These are phyloP conservation scores for Pygmarrhopalites habei DNA, from an alignment of 1,140 invertebrate genomes.

Conservation along the genomic window DNA sequence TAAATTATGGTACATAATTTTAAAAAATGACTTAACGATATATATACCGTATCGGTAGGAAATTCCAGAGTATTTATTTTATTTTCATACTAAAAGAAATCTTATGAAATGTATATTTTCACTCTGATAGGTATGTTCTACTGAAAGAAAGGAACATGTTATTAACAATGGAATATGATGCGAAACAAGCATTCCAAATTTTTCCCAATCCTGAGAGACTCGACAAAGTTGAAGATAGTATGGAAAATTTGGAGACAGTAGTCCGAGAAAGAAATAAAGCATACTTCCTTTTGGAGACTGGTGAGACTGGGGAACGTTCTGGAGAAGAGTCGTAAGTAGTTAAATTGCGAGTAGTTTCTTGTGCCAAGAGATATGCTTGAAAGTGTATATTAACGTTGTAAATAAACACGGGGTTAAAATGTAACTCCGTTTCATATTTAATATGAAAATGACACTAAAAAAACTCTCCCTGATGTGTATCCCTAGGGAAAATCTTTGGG, in stretches of 20 bases:
- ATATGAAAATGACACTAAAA: too few relatives aligned
- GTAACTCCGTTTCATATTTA: too few relatives aligned
- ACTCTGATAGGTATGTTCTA: slow-evolving; percentile 65
- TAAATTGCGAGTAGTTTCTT: slow-evolving; percentile 24
- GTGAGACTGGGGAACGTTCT: slow-evolving; percentile 69
- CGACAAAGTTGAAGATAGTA: slow-evolving; percentile 87
- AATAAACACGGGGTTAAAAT: too few relatives aligned
- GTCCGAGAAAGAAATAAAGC: slow-evolving; percentile 88
- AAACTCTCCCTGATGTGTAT: too few relatives aligned
- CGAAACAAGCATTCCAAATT: slow-evolving; percentile 56
- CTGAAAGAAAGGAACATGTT: slow-evolving; percentile 97
- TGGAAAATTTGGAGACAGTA: slow-evolving; percentile 88
- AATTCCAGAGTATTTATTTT: too few relatives aligned
- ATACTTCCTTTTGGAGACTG: slow-evolving; percentile 83
- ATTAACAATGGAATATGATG: slow-evolving; percentile 87
- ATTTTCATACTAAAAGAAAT: too few relatives aligned
- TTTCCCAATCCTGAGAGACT: slow-evolving; percentile 92
- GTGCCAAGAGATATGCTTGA: slow-evolving; percentile 23
- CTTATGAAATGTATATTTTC: too few relatives aligned
- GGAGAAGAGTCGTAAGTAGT: slow-evolving; percentile 39
- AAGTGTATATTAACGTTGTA: too few relatives aligned
- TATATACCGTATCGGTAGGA: too few relatives aligned
- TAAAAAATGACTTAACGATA: background rate
- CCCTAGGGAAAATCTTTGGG: too few relatives aligned
- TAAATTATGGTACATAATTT: slow-evolving; percentile 89